Conservation (phyloP, 2,888 invertebrate genomes). For the Dolomedes plantarius region DNA sequence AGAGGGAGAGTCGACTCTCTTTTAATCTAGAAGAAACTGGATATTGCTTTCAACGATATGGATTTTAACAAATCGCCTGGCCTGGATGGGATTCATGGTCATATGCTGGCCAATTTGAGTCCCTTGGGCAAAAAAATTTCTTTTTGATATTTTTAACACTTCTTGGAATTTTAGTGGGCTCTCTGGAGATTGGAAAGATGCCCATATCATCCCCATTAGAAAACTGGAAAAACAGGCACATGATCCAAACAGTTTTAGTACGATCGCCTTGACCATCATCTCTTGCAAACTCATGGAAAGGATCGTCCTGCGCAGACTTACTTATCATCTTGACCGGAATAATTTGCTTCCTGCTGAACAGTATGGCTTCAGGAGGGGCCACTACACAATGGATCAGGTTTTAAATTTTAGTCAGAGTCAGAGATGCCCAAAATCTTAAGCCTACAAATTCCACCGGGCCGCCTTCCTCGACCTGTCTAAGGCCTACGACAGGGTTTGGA, state of each 20-base stretch:
- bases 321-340: neutral
- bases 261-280: conserved; percentile 12
- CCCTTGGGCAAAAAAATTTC: neutral
- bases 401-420: conserved; percentile 18
- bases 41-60: neutral
- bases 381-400: conserved; percentile 1
- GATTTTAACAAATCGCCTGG: conserved; percentile 8
- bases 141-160: conserved; percentile 8
- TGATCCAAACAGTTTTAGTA: neutral
- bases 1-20: neutral
- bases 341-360: neutral
- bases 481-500: too few relatives aligned
- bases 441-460: neutral
- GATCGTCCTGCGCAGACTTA: neutral
- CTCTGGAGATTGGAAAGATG: neutral
- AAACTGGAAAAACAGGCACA: conserved; percentile 6
- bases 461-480: neutral
- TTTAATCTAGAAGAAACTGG: neutral
- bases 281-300: neutral
- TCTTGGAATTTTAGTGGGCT: neutral
- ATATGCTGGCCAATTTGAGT: neutral
- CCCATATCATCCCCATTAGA: neutral
- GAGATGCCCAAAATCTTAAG: conserved; percentile 18
- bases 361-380: too few relatives aligned
- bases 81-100: neutral